A percentile compares a stretch with the other conserved stretches of the same genome.
These are phyloP conservation scores for Notarius quadriscutis DNA, from an alignment of 2,113 vertebrate species.

Conservation along the genomic window DNA sequence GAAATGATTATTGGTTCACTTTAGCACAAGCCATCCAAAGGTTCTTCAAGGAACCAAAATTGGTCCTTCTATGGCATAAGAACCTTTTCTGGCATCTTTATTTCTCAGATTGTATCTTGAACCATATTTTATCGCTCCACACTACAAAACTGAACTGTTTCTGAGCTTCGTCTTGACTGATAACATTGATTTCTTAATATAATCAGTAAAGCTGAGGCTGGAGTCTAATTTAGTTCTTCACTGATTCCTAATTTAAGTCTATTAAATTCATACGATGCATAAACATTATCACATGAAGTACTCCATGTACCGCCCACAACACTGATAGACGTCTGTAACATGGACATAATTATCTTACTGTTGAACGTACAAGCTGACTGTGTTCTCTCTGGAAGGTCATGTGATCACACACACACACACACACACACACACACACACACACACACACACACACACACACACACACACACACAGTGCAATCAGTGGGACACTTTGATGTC, in stretches of 20 bases:
- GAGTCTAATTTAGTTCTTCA: not conserved
- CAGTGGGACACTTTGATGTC: slow-evolving; percentile 6
- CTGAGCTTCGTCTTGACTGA: not conserved
- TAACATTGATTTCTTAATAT: not conserved
- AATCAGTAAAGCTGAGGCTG: not conserved
- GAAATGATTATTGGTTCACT: not conserved
- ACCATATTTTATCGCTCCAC: not conserved
- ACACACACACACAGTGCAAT: not conserved
- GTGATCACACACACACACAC: slow-evolving; percentile 1
- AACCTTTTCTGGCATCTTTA: not conserved
- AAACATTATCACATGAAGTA: too few species aligned
- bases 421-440: slow-evolving; percentile 15
- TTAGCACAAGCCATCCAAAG: not conserved
- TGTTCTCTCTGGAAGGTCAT: not conserved
- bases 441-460: slow-evolving; percentile 13
- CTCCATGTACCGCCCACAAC: not conserved
- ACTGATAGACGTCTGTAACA: not conserved
- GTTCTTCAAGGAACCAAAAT: not conserved
- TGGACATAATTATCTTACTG: not conserved
- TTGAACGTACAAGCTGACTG: not conserved
- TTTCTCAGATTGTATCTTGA: not conserved
- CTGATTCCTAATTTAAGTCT: not conserved
- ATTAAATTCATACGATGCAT: too few species aligned
- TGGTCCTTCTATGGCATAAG: not conserved
- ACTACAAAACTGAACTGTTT: not conserved